Evolutionary conservation across 2,797 vertebrate genomes (phyloP).

Genomic region (Phrynocephalus guinanensis): DNA sequence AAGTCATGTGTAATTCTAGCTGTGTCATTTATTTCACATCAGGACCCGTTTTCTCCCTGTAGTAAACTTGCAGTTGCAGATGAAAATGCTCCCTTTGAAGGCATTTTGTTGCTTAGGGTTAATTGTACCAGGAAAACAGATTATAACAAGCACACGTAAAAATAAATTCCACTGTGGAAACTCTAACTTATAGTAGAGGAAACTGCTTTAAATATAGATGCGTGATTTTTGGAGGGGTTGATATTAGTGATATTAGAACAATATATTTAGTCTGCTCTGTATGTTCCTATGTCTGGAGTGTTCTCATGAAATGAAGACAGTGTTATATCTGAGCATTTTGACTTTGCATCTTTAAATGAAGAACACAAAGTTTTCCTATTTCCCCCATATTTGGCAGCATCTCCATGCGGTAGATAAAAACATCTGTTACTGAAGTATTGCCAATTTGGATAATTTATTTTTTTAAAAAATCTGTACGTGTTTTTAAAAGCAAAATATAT

Average conservation of each 20-base stretch:
- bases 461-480: slow-evolving; percentile 12
- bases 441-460: slow-evolving; percentile 38
- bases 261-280: slow-evolving; percentile 67
- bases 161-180: slow-evolving; percentile 58
- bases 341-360: slow-evolving; percentile 66
- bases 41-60: slow-evolving; percentile 49
- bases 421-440: slow-evolving; percentile 9
- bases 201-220: slow-evolving; percentile 32
- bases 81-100: slow-evolving; percentile 54
- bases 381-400: slow-evolving; percentile 53
- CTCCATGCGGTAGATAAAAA: slow-evolving; percentile 46
- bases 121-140: slow-evolving; percentile 44
- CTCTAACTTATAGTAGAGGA: slow-evolving; percentile 37
- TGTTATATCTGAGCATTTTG: slow-evolving; percentile 68
- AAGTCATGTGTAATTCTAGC: slow-evolving; percentile 63
- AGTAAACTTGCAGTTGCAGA: slow-evolving; percentile 45
- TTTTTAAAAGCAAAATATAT: slow-evolving; percentile 22
- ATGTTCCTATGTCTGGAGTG: slow-evolving; percentile 67
- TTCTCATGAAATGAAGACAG: slow-evolving; percentile 71
- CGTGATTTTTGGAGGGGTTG: neutral
- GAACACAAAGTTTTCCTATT: slow-evolving; percentile 62
- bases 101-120: slow-evolving; percentile 53
- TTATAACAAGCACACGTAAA: slow-evolving; percentile 40
- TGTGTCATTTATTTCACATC: slow-evolving; percentile 53
- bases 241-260: slow-evolving; percentile 61